phyloP scores from a whole-genome alignment of 2,888 invertebrate species.

The Netelia melanura region DNA sequence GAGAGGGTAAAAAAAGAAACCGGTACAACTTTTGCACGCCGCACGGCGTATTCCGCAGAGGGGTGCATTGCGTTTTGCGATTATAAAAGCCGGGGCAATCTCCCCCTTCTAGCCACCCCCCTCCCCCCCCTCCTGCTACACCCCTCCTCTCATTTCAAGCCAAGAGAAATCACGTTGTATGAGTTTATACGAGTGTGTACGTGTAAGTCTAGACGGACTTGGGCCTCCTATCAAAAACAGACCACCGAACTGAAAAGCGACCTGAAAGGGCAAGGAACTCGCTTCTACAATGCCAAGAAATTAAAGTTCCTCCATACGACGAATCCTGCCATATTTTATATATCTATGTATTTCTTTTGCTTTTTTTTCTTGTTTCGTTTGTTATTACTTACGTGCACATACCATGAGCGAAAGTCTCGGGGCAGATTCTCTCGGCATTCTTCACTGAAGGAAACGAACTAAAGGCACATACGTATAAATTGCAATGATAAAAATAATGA shows the following conservation, averaged over 20 bases:
- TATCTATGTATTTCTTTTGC: neutral
- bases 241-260: conserved; percentile 82
- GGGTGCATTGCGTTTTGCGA: conserved; percentile 83
- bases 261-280: conserved; percentile 83
- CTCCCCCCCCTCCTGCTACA: neutral
- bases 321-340: conserved; percentile 14
- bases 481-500: too few relatives aligned
- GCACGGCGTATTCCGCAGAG: conserved; percentile 71
- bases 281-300: conserved; percentile 82
- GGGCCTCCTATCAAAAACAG: conserved; percentile 83
- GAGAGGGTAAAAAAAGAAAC: conserved; percentile 74
- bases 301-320: conserved; percentile 79
- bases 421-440: neutral
- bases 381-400: neutral
- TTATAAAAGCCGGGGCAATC: conserved; percentile 82
- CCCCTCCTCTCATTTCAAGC: conserved; percentile 22
- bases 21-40: conserved; percentile 80
- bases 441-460: neutral
- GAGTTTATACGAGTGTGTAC: conserved; percentile 41
- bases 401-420: too few relatives aligned
- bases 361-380: neutral
- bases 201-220: conserved; percentile 69
- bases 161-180: conserved; percentile 45
- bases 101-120: neutral
- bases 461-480: too few relatives aligned